Conservation (phyloP, 2,888 invertebrate species). For the Eutolmus rufibarbis region DNA sequence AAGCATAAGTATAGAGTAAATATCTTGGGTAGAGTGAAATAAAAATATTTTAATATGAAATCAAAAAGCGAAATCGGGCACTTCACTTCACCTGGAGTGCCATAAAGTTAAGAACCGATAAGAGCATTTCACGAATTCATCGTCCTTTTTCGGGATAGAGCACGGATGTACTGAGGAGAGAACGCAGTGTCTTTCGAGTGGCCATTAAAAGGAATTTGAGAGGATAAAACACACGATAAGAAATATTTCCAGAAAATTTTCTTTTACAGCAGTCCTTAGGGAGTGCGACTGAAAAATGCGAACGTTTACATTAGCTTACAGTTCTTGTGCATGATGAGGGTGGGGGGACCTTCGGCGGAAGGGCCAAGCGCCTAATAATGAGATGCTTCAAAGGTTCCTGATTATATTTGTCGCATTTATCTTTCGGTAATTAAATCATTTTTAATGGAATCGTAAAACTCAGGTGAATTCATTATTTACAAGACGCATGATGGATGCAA, state of each 20-base stretch:
- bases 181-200: constrained; percentile 33
- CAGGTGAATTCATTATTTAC: not conserved
- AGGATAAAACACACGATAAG: constrained; percentile 38
- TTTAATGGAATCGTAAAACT: not conserved
- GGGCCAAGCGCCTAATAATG: not conserved
- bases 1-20: not conserved
- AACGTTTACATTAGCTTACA: not conserved
- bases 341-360: too few species aligned
- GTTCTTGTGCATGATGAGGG: not conserved
- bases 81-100: constrained; percentile 30
- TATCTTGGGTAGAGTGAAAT: not conserved
- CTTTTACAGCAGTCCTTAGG: not conserved
- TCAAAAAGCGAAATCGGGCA: constrained; percentile 31
- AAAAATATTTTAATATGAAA: constrained; percentile 30
- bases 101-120: constrained; percentile 38
- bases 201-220: constrained; percentile 39
- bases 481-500: not conserved
- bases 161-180: not conserved
- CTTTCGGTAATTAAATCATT: not conserved
- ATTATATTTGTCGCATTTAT: constrained; percentile 14
- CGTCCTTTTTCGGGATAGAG: constrained; percentile 5
- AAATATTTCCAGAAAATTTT: constrained; percentile 25
- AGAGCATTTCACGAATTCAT: constrained; percentile 32
- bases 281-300: not conserved
- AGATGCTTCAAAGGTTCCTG: constrained; percentile 1